Evolutionary conservation across 1,140 invertebrate species (phyloP), one percentile per base, ranked within the genome.

Genomic region (Dolichoris vasculosae): DNA sequence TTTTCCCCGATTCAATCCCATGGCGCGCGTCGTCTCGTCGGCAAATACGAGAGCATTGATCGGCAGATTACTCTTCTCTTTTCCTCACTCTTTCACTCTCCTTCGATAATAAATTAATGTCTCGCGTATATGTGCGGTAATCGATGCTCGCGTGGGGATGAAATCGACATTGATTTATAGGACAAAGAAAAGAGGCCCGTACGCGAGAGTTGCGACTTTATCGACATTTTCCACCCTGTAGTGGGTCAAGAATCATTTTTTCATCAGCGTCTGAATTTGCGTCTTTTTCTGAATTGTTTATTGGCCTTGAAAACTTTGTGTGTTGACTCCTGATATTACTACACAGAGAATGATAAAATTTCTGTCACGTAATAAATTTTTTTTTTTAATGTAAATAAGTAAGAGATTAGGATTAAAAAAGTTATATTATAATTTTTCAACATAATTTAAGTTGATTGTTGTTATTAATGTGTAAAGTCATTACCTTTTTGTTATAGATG

Each of bases 101-200:
- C 55, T 73, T 83, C 89, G 87, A 89, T 90, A 89, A 91, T 91
- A 90, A 91, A 92, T 91, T 90, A 91, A 91, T 91, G 89, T 88
- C 88, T 90, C 88, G 86, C 87, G 87, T 89, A 67, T 80, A 89
- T 84, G 88, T 89, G 88, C 88, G 87, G 90, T 91, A 90, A 90
- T 90, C 89, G 90, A 91, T 90, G 89, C 88, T 86, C 86, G 83
- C 86, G 87, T 86, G 87, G 89, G 87, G 88, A 91, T 91, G 88
- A 90, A 90, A 90, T 91, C 87, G 89, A 91, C 90, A 88, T 91
- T 92, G 91, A 92, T 91, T 90, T 91, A 91, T 91, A 88, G 88
- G 82, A 86, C 84, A 87, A 88, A 87, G 69, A 87, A 83, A 78
- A 26, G 46, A 26, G 23, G 48, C 17, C n/a, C 3, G 30, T 35